Conservation (phyloP, 2,113 vertebrate genomes). For the Thryonomys swinderianus region DNA sequence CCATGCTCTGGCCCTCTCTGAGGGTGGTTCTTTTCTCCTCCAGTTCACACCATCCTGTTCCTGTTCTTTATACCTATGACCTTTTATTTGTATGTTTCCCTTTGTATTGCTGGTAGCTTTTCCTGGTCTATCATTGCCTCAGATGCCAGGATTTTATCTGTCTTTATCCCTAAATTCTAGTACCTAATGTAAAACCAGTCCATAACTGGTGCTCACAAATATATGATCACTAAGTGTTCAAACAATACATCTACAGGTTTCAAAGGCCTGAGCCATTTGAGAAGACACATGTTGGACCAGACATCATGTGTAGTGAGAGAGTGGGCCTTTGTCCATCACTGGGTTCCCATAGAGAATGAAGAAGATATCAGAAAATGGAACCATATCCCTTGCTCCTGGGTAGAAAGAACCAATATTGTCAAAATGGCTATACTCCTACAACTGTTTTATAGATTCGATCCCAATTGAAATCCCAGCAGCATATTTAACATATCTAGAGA, state of each 20-base stretch:
- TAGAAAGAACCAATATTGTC: too few relatives aligned
- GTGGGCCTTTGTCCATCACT: rapidly evolving
- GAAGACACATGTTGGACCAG: neutral
- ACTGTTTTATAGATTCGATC: too few relatives aligned
- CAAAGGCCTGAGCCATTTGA: neutral
- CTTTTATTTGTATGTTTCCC: neutral
- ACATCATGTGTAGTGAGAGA: neutral
- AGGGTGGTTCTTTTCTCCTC: neutral
- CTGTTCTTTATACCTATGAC: neutral
- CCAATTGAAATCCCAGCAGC: too few relatives aligned
- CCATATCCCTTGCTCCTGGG: too few relatives aligned
- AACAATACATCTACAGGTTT: neutral
- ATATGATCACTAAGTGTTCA: neutral
- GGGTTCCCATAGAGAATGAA: neutral
- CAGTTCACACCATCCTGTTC: neutral
- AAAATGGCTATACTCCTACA: too few relatives aligned
- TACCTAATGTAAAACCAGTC: neutral
- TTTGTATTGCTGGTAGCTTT: too few relatives aligned
- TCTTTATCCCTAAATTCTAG: neutral
- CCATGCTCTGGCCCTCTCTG: neutral
- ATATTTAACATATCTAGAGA: too few relatives aligned
- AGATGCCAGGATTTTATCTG: neutral
- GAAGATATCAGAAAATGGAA: too few relatives aligned
- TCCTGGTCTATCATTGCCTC: neutral
- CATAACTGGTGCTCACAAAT: neutral